Percentiles rank a stretch among this genome's conserved stretches.
Conservation (phyloP, 2,888 invertebrate species). For the Euproctis similis region DNA sequence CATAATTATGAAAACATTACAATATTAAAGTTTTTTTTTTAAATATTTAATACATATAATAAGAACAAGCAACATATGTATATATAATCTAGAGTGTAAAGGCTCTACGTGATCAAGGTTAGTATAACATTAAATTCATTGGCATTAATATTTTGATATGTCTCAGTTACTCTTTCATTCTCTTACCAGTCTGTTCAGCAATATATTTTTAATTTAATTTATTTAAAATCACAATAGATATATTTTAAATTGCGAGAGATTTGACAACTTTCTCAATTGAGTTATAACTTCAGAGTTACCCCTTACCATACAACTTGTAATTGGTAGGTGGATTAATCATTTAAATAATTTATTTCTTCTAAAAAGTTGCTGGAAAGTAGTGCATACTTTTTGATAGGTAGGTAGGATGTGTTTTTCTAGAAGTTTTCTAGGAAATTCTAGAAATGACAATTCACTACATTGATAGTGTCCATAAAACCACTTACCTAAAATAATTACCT, state of each 20-base stretch:
- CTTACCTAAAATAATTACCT: background rate
- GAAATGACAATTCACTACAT: no score
- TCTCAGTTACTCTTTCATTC: constrained; percentile 1
- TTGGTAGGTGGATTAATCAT: background rate
- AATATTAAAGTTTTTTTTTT: background rate
- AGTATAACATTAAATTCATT: constrained; percentile 17
- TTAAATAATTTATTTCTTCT: background rate
- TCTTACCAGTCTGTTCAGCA: background rate
- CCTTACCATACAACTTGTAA: background rate
- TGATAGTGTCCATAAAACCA: no score
- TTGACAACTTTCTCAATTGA: no score
- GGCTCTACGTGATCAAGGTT: constrained; percentile 15
- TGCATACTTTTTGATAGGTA: no score
- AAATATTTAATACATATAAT: constrained; percentile 2
- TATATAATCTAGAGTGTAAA: constrained; percentile 20
- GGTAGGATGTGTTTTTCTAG: no score
- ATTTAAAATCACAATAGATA: no score
- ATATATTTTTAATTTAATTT: no score
- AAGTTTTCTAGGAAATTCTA: no score
- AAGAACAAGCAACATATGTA: constrained; percentile 20
- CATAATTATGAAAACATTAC: background rate
- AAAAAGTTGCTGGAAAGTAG: no score
- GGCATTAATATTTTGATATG: constrained; percentile 17
- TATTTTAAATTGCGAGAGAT: no score
- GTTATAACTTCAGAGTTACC: no score